Conservation (phyloP, 1,140 invertebrate species). For the Lethocerus indicus region DNA sequence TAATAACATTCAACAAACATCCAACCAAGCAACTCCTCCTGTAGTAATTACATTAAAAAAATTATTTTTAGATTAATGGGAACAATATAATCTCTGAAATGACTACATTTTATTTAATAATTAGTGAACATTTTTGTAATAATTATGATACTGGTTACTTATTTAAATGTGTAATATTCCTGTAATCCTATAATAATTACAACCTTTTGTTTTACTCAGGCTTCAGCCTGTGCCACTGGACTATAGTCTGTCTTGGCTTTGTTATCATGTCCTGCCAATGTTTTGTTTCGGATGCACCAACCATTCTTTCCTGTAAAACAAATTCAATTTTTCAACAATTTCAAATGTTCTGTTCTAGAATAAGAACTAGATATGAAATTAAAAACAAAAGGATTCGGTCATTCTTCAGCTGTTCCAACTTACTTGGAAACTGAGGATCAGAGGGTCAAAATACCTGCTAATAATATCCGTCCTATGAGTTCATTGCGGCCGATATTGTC, state of each 20-base stretch:
- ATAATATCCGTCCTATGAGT: conserved; percentile 71
- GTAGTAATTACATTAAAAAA: no score
- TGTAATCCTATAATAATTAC: background rate
- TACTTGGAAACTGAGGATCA: no score
- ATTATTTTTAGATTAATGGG: no score
- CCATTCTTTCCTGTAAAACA: conserved; percentile 61
- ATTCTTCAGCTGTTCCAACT: background rate
- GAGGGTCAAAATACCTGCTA: conserved; percentile 47
- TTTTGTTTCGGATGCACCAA: conserved; percentile 74
- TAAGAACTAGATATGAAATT: background rate
- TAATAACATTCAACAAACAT: no score
- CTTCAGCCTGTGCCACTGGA: conserved; percentile 81
- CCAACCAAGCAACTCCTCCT: no score
- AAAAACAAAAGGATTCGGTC: background rate
- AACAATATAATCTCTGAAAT: no score
- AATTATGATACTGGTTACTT: no score
- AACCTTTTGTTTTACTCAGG: conserved; percentile 42
- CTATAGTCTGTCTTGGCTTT: conserved; percentile 80
- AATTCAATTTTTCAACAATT: background rate
- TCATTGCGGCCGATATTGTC: conserved; percentile 88
- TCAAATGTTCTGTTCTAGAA: background rate
- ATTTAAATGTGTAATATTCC: background rate
- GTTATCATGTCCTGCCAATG: conserved; percentile 95
- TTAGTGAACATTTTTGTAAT: no score
- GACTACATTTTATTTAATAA: no score